Conservation (phyloP, 2,797 vertebrate genomes). For the Tinamus major region DNA sequence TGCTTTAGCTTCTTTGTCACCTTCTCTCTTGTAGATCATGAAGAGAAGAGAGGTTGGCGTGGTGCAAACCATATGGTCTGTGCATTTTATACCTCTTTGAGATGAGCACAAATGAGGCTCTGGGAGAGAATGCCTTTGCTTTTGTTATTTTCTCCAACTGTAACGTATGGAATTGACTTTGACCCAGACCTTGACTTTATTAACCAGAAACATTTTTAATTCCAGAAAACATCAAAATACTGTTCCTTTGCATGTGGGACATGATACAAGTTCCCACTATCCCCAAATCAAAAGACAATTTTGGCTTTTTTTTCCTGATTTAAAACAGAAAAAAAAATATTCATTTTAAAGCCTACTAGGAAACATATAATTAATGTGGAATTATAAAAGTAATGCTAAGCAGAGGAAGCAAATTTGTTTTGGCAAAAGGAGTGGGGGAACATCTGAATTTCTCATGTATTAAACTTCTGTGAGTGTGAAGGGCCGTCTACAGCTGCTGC, state of each 20-base stretch:
- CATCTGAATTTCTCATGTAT: not conserved
- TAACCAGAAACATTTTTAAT: not conserved
- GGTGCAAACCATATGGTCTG: too few species aligned
- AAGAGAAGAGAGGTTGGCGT: not conserved
- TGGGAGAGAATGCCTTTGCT: not conserved
- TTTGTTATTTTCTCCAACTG: not conserved
- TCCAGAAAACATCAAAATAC: not conserved
- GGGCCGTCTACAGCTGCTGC: not conserved
- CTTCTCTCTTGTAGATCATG: not conserved
- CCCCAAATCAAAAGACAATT: not conserved
- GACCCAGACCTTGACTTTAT: not conserved
- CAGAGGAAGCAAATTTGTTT: not conserved
- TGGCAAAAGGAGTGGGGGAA: not conserved
- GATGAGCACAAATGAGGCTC: not conserved
- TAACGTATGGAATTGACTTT: not conserved
- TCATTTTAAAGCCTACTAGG: not conserved
- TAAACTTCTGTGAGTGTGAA: not conserved
- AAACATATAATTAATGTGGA: not conserved
- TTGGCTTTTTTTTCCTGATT: not conserved
- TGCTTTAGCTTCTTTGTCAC: not conserved
- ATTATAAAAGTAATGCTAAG: not conserved
- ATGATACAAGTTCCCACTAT: not conserved
- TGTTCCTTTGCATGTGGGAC: not conserved
- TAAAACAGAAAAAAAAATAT: not conserved
- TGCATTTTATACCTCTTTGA: not conserved